These are phyloP conservation scores for Scolopax rusticola DNA, from an alignment of 2,797 vertebrate species.

Conservation along the genomic window DNA sequence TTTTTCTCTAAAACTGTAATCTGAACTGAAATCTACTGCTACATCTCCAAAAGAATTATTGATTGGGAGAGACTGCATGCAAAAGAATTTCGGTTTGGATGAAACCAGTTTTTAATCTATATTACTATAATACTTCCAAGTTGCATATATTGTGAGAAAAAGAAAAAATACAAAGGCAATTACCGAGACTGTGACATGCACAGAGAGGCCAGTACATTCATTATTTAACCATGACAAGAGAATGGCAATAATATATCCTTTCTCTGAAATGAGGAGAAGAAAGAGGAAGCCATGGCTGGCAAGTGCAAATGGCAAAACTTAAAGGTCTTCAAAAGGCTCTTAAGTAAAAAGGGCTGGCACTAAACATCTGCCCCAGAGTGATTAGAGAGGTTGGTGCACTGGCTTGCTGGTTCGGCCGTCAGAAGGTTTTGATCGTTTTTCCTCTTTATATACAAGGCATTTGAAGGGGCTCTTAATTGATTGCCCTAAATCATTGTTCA, in stretches of 20 bases:
- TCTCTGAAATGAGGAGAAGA: not conserved
- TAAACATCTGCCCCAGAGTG: not conserved
- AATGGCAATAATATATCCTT: not conserved
- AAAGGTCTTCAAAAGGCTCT: not conserved
- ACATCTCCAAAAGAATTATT: not conserved
- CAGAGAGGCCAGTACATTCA: not conserved
- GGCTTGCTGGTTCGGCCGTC: not conserved
- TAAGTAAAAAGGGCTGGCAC: not conserved
- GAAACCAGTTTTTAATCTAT: conserved; percentile 12
- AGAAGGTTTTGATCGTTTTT: not conserved
- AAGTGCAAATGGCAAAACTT: not conserved
- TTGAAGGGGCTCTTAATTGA: not conserved
- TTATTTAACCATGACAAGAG: conserved; percentile 8
- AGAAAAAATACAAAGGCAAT: not conserved
- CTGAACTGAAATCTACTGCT: not conserved
- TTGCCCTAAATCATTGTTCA: not conserved
- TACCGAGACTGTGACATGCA: not conserved
- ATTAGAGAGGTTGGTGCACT: not conserved
- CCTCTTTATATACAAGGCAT: not conserved
- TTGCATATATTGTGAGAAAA: not conserved
- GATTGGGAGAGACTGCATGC: not conserved
- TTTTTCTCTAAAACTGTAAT: not conserved
- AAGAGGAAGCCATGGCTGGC: not conserved
- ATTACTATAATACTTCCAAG: not conserved
- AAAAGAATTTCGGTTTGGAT: not conserved